A percentile compares a stretch with the other conserved stretches of the same genome.
Evolutionary conservation across 2,888 invertebrate genomes (phyloP).

Genomic region (Agrotis ipsilon): DNA sequence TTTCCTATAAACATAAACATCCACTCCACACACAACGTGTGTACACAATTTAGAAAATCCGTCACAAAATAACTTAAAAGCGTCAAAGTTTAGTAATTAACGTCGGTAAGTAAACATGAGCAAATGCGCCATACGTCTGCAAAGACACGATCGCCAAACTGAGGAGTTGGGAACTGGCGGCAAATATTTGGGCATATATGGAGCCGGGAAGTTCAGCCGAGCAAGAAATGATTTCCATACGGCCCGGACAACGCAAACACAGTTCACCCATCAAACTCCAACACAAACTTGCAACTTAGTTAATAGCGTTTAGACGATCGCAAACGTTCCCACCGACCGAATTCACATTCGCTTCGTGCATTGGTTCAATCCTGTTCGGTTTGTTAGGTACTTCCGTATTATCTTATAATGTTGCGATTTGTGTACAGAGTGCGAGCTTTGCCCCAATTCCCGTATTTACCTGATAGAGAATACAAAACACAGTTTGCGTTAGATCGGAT

Average conservation of each 20-base stretch:
- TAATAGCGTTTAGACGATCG: conserved; percentile 87
- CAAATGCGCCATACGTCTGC: conserved; percentile 79
- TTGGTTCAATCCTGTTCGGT: conserved; percentile 61
- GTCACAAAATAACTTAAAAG: conserved; percentile 59
- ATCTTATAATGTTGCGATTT: conserved; percentile 33
- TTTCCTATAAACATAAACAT: conserved; percentile 19
- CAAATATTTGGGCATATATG: conserved; percentile 87
- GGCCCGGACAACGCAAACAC: conserved; percentile 84
- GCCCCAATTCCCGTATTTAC: conserved; percentile 1
- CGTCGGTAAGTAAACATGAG: conserved; percentile 72
- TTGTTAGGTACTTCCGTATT: conserved; percentile 42
- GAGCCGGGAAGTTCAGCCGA: conserved; percentile 83
- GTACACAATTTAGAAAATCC: conserved; percentile 49
- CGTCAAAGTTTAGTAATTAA: conserved; percentile 75
- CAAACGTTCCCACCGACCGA: conserved; percentile 74
- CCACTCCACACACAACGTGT: conserved; percentile 12
- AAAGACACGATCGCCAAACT: conserved; percentile 82
- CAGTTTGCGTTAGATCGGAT: conserved; percentile 18
- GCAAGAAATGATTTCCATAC: conserved; percentile 89
- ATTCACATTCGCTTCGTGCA: conserved; percentile 75
- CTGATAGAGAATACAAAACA: conserved; percentile 10
- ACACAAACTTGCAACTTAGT: conserved; percentile 87
- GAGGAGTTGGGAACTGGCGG: conserved; percentile 80
- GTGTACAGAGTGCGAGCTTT: conserved; percentile 22
- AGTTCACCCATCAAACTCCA: conserved; percentile 87